Evolutionary conservation across 2,113 vertebrate genomes (phyloP).

Genomic region (Rostratula benghalensis): DNA sequence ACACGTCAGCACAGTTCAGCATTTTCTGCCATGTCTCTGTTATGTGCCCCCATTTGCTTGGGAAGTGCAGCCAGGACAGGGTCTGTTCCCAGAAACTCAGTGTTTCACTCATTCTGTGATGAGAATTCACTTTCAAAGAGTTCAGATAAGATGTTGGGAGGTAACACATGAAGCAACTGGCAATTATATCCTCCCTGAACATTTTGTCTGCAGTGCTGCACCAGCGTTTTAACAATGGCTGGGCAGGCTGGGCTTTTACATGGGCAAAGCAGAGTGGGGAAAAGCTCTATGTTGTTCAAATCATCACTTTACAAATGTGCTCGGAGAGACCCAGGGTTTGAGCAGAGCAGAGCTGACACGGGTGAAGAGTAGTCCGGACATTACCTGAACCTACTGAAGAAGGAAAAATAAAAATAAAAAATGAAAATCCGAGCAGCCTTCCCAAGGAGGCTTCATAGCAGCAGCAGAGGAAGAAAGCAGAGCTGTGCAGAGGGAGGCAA

Average conservation of each 20-base stretch:
- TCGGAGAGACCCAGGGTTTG: neutral
- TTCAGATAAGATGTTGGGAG: neutral
- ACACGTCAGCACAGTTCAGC: neutral
- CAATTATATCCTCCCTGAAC: neutral
- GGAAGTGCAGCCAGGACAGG: neutral
- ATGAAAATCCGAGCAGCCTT: neutral
- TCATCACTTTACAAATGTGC: neutral
- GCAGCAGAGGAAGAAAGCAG: neutral
- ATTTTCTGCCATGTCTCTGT: neutral
- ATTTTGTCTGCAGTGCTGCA: neutral
- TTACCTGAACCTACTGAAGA: neutral
- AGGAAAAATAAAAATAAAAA: neutral
- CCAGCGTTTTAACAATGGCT: accelerated
- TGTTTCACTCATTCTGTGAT: neutral
- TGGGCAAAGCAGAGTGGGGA: neutral
- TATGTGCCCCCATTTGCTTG: neutral
- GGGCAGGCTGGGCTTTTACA: neutral
- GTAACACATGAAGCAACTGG: neutral
- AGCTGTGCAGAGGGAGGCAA: neutral
- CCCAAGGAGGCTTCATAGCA: neutral
- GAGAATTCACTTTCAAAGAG: neutral
- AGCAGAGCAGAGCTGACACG: neutral
- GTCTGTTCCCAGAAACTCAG: neutral
- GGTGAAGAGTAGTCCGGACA: neutral
- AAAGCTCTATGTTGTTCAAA: neutral